Conservation (phyloP, 2,888 invertebrate species). For the Scaptomyza tumidula region DNA sequence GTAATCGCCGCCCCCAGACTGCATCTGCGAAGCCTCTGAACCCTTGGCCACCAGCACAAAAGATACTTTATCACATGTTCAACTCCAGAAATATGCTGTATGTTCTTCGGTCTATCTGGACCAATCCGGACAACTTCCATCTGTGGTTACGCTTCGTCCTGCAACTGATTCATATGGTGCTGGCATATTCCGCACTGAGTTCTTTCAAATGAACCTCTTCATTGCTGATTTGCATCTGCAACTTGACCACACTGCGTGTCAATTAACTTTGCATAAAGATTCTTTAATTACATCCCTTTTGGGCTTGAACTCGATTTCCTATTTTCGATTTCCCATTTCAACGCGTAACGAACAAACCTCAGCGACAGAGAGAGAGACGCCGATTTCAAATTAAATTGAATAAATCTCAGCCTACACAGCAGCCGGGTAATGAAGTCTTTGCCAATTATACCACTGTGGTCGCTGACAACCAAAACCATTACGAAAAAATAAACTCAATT, state of each 20-base stretch:
- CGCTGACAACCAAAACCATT: background rate
- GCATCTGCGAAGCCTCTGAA: too few species aligned
- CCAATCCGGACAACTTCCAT: too few species aligned
- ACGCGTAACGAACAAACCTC: constrained; percentile 26
- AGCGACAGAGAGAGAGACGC: constrained; percentile 39
- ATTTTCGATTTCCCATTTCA: background rate
- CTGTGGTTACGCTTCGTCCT: too few species aligned
- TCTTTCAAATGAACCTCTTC: too few species aligned
- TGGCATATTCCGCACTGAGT: too few species aligned
- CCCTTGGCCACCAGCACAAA: too few species aligned
- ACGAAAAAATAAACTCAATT: background rate
- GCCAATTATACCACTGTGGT: constrained; percentile 44
- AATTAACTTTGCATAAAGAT: constrained; percentile 79
- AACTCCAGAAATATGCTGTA: too few species aligned
- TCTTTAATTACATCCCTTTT: constrained; percentile 73
- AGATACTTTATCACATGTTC: too few species aligned
- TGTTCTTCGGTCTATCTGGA: too few species aligned
- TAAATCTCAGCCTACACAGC: constrained; percentile 67
- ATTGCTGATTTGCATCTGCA: too few species aligned
- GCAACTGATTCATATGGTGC: too few species aligned
- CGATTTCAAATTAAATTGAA: constrained; percentile 76
- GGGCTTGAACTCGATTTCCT: constrained; percentile 26
- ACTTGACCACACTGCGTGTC: too few species aligned
- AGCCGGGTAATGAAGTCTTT: constrained; percentile 61
- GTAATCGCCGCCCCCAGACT: constrained; percentile 22